Percentiles rank a stretch among this genome's conserved stretches.
Conservation (phyloP, 2,113 vertebrate genomes). For the Triplophysa dalaica region DNA sequence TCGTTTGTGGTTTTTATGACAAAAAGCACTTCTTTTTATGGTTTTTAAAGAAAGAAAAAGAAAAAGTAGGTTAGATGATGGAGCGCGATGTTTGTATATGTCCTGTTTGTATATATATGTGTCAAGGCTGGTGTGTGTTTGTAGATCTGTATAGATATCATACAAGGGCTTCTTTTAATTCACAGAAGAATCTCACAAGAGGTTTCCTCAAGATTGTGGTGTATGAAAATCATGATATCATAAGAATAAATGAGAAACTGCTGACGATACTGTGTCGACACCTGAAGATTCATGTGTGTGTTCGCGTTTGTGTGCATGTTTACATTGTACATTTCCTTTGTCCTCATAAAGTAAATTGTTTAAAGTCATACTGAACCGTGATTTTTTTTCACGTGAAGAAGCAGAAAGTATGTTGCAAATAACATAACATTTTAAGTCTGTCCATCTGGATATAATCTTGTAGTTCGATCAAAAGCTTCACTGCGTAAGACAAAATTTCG, state of each 20-base stretch:
- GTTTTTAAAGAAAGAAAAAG: neutral
- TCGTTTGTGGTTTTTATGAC: slow-evolving; percentile 41
- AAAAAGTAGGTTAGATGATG: slow-evolving; percentile 2
- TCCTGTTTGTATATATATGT: neutral
- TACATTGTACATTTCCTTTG: too few relatives aligned
- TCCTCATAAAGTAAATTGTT: too few relatives aligned
- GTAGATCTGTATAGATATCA: slow-evolving; percentile 44
- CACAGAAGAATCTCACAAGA: slow-evolving; percentile 41
- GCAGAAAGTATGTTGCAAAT: too few relatives aligned
- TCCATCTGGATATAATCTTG: too few relatives aligned
- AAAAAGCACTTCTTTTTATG: slow-evolving; percentile 44
- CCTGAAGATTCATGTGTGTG: too few relatives aligned
- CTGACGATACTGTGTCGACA: neutral
- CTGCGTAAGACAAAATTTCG: too few relatives aligned
- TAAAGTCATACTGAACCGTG: too few relatives aligned
- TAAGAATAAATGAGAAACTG: slow-evolving; percentile 51
- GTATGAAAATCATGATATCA: slow-evolving; percentile 49
- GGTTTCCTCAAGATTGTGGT: slow-evolving; percentile 39
- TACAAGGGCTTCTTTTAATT: slow-evolving; percentile 51
- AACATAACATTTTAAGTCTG: too few relatives aligned
- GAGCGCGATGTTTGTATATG: slow-evolving; percentile 32
- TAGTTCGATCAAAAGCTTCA: too few relatives aligned
- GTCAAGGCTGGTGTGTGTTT: slow-evolving; percentile 22
- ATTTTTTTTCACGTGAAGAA: too few relatives aligned
- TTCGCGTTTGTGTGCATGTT: too few relatives aligned